Conservation (phyloP, 30 jellyfish, hydroid and myxozoan species). For the Aurelia sp. region DNA sequence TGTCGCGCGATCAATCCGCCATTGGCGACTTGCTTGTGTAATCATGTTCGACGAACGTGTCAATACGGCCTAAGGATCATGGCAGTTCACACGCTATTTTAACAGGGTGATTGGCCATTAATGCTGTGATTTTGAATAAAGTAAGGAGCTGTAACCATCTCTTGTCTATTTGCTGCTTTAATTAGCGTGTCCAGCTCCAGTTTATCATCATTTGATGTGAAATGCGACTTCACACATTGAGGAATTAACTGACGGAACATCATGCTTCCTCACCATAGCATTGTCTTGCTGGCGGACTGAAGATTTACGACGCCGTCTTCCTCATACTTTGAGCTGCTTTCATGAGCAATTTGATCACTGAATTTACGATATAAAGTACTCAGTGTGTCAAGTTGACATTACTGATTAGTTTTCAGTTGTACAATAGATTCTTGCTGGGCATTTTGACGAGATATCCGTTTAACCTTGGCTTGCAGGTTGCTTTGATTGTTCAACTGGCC, state of each 20-base stretch:
- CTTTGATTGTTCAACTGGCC: constrained; percentile 87
- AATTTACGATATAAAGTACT: no score
- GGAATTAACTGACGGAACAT: constrained; percentile 4
- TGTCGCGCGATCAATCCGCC: constrained; percentile 62
- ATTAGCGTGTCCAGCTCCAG: no score
- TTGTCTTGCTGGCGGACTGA: constrained; percentile 25
- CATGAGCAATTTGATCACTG: no score
- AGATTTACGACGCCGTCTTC: constrained; percentile 20
- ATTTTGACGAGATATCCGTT: constrained; percentile 64
- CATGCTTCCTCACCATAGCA: constrained; percentile 37
- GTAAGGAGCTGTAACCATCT: not conserved
- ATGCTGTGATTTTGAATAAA: not conserved
- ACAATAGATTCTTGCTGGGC: no score
- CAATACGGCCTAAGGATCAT: constrained; percentile 25
- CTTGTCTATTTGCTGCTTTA: no score
- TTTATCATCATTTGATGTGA: no score
- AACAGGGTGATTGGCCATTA: not conserved
- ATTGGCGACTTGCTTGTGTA: constrained; percentile 19
- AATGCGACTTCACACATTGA: no score
- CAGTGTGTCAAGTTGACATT: not conserved
- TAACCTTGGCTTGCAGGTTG: constrained; percentile 76
- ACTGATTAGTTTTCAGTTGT: not conserved
- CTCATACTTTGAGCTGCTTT: no score
- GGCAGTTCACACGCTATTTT: constrained; percentile 17
- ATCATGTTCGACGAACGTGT: constrained; percentile 46